Evolutionary conservation across 92 coral and sea anemone species (phyloP).

Genomic region (Phymanthus crucifer): DNA sequence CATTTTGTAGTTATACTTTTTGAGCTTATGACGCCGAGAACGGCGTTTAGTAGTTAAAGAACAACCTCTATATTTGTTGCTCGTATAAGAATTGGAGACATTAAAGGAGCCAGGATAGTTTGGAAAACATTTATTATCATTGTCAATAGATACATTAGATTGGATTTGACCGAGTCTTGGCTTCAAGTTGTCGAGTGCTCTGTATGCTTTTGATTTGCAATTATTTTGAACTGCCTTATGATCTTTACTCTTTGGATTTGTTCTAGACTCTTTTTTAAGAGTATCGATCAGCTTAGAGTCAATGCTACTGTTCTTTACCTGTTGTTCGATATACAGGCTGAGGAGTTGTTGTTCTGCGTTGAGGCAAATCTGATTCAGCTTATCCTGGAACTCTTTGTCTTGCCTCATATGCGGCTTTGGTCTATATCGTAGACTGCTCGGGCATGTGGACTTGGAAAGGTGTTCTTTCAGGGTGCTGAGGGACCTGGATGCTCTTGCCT

Average conservation of each 20-base stretch:
- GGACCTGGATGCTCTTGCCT: no score
- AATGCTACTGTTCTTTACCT: neutral
- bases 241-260: no score
- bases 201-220: no score
- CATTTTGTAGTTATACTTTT: slow-evolving; percentile 1
- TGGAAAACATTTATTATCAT: neutral
- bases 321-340: neutral
- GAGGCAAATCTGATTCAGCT: neutral
- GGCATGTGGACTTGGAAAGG: slow-evolving; percentile 11
- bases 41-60: neutral
- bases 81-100: no score
- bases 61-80: no score
- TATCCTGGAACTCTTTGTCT: slow-evolving; percentile 9
- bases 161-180: no score
- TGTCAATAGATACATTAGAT: no score
- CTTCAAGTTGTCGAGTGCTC: no score
- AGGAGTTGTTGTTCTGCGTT: slow-evolving; percentile 8
- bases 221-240: no score
- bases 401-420: slow-evolving; percentile 20
- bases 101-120: no score
- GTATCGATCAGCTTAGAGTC: no score
- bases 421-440: slow-evolving; percentile 13
- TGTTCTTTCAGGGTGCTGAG: neutral
- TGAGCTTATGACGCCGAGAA: neutral
- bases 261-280: no score